Conservation (phyloP, 2,113 vertebrate species). For the Falco punctatus region DNA sequence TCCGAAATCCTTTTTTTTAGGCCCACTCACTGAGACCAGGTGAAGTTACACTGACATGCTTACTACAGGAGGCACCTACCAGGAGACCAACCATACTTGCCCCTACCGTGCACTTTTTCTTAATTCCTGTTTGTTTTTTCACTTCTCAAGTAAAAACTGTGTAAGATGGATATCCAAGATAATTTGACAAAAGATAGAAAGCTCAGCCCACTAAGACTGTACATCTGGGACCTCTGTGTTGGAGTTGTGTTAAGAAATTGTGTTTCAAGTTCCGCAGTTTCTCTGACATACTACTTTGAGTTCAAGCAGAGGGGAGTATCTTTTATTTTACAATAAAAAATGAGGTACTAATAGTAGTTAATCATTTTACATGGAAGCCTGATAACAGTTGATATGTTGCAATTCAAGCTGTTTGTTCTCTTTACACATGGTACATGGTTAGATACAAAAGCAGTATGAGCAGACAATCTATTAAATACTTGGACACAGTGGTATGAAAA, state of each 20-base stretch:
- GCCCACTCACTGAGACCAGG: not conserved
- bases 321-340: not conserved
- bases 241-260: not conserved
- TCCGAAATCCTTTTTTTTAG: not conserved
- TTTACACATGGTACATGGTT: not conserved
- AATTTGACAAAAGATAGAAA: not conserved
- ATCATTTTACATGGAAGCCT: not conserved
- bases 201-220: not conserved
- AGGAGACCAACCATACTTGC: not conserved
- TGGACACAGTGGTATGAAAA: not conserved
- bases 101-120: not conserved
- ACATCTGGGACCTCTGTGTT: rapidly evolving
- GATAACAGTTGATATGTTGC: not conserved
- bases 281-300: not conserved
- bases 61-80: not conserved
- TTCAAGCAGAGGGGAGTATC: not conserved
- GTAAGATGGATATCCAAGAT: not conserved
- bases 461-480: not conserved
- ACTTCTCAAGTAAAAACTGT: not conserved
- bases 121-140: not conserved
- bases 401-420: not conserved
- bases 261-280: not conserved
- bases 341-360: not conserved
- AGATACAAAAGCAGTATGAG: not conserved
- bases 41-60: not conserved